Conservation (phyloP, 1,140 invertebrate genomes). For the Schlechtendalia chinensis region DNA sequence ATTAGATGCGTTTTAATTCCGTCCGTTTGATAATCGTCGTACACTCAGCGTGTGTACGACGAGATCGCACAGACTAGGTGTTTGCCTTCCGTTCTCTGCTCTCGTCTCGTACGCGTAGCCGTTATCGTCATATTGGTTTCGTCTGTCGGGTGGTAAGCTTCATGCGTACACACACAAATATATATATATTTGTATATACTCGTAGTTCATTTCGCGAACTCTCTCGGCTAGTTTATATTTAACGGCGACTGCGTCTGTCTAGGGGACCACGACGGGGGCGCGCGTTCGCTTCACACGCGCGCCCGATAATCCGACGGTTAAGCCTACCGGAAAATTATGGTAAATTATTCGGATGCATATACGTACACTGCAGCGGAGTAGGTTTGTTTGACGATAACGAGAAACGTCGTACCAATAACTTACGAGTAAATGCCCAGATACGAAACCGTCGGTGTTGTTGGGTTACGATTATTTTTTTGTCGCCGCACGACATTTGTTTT, state of each 20-base stretch:
- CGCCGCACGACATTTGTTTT: no score
- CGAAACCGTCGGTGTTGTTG: no score
- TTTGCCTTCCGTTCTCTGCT: not conserved
- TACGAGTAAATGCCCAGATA: no score
- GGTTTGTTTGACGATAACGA: not conserved
- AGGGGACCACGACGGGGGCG: no score
- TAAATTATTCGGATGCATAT: conserved; percentile 17
- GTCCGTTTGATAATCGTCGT: not conserved
- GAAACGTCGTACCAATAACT: no score
- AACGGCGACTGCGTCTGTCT: no score
- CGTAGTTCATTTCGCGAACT: not conserved
- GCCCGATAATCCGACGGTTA: conserved; percentile 17
- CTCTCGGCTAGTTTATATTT: not conserved
- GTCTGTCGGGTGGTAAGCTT: not conserved
- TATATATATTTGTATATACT: no score
- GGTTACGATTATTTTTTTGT: no score
- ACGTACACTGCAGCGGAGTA: not conserved
- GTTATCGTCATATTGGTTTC: conserved; percentile 20
- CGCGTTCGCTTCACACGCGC: not conserved
- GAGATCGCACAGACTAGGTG: not conserved
- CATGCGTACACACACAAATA: no score
- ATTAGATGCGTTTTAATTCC: conserved; percentile 34
- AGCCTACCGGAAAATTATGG: conserved; percentile 38
- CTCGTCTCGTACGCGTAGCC: no score
- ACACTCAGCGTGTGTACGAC: not conserved